A percentile compares a stretch with the other conserved stretches of the same genome.
Conservation (phyloP, 2,888 invertebrate genomes). For the Hylaea fasciaria region DNA sequence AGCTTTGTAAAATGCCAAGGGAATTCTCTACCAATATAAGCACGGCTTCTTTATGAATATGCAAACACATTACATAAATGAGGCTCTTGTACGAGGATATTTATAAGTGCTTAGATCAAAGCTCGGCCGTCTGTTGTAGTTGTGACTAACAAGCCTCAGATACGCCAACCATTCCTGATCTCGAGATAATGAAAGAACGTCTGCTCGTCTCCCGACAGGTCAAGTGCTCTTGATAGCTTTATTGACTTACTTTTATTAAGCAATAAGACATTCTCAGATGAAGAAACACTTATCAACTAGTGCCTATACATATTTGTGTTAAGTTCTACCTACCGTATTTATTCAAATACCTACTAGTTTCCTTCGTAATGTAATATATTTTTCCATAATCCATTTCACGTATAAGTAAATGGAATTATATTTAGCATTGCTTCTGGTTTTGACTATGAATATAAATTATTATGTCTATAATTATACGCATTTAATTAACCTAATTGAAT, state of each 20-base stretch:
- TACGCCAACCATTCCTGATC: constrained; percentile 11
- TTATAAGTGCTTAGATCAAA: constrained; percentile 11
- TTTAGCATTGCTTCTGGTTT: constrained; percentile 2
- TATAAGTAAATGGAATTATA: constrained; percentile 4
- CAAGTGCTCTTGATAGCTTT: constrained; percentile 32
- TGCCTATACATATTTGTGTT: neutral
- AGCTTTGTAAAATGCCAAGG: neutral
- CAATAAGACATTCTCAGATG: constrained; percentile 19
- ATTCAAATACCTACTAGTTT: neutral
- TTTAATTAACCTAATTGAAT: neutral
- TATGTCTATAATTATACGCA: neutral
- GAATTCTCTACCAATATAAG: neutral
- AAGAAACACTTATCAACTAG: neutral
- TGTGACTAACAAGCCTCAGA: constrained; percentile 3
- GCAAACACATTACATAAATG: constrained; percentile 16
- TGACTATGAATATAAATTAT: neutral
- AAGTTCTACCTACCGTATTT: too few species aligned
- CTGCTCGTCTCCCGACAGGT: constrained; percentile 25
- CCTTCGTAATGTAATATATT: neutral
- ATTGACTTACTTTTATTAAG: constrained; percentile 31
- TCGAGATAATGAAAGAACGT: constrained; percentile 40
- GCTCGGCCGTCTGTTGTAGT: neutral
- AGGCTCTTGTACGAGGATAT: neutral
- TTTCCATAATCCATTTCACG: neutral
- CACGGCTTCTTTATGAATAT: constrained; percentile 8